Conservation (phyloP, 2,797 vertebrate genomes). For the Pseudocheirus occidentalis region DNA sequence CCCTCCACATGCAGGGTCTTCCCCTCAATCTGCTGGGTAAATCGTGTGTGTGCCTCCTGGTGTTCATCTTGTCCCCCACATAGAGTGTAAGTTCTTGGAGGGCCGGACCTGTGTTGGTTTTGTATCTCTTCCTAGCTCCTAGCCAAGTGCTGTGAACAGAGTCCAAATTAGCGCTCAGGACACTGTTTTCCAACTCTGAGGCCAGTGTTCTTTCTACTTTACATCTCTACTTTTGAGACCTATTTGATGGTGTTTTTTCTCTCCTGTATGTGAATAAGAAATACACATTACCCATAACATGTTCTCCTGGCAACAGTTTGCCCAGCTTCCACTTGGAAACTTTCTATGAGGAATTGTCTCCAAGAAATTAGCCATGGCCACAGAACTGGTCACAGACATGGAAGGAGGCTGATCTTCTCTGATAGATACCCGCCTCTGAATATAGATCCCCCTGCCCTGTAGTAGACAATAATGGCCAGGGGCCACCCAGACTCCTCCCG, state of each 20-base stretch:
- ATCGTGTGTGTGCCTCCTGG: neutral
- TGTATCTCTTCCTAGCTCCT: neutral
- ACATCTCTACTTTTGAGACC: neutral
- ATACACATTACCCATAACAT: neutral
- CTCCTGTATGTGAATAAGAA: neutral
- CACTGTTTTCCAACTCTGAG: neutral
- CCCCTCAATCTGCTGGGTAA: neutral
- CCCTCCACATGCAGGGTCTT: neutral
- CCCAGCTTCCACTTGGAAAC: neutral
- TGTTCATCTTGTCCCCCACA: neutral
- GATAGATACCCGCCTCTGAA: neutral
- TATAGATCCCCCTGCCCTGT: accelerated
- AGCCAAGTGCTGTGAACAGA: neutral
- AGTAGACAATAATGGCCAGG: neutral
- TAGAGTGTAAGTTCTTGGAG: neutral
- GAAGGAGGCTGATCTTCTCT: neutral
- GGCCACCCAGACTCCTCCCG: neutral
- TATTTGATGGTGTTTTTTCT: neutral
- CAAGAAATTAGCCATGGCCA: neutral
- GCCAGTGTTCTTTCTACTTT: neutral
- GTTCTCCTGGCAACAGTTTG: neutral
- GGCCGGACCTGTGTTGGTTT: neutral
- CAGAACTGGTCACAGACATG: neutral
- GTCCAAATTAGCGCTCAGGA: neutral
- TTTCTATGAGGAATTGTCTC: neutral